Evolutionary conservation across 2,113 vertebrate species (phyloP).

Genomic region (Leptosomus discolor): DNA sequence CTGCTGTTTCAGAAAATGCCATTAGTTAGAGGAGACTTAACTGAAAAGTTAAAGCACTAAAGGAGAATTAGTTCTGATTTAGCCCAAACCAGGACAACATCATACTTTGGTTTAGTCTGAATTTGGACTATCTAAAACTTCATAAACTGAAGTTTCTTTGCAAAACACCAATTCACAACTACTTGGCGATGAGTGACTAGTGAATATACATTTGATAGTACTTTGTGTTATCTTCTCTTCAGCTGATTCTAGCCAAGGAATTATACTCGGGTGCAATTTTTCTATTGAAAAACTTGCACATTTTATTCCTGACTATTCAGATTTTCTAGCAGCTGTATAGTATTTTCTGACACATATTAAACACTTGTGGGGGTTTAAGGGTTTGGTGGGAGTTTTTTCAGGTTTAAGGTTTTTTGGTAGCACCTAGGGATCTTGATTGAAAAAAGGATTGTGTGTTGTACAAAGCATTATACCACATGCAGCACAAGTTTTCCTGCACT

Average conservation of each 20-base stretch:
- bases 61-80: too few relatives aligned
- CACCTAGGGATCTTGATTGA: not conserved
- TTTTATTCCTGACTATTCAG: not conserved
- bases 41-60: too few relatives aligned
- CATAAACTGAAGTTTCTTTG: not conserved
- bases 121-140: not conserved
- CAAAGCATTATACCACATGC: not conserved
- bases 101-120: not conserved
- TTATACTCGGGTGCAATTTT: not conserved
- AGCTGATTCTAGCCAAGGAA: not conserved
- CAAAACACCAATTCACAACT: not conserved
- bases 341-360: not conserved
- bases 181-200: not conserved
- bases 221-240: not conserved
- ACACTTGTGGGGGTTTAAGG: too few relatives aligned
- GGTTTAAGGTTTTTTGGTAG: not conserved
- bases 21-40: too few relatives aligned
- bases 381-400: not conserved
- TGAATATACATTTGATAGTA: not conserved
- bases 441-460: accelerated
- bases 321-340: not conserved
- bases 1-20: too few relatives aligned
- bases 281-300: not conserved
- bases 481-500: not conserved
- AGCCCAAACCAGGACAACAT: too few relatives aligned